These are phyloP conservation scores for Leptinotarsa tumamoca DNA, from an alignment of 2,888 invertebrate genomes.

Conservation along the genomic window DNA sequence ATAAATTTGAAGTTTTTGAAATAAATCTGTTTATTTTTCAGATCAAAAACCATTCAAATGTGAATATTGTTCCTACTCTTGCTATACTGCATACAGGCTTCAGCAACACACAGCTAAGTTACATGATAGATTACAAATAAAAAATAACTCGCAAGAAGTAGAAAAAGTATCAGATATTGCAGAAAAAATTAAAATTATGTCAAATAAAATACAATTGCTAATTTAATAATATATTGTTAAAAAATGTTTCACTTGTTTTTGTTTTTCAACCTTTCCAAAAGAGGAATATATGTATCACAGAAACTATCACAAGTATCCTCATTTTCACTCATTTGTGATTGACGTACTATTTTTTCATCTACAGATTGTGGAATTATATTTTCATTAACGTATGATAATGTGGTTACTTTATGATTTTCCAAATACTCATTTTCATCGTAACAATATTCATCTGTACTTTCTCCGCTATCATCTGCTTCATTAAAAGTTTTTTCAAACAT, in stretches of 20 bases:
- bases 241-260: slow-evolving; percentile 26
- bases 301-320: slow-evolving; percentile 49
- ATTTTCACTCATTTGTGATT: not conserved
- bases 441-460: slow-evolving; percentile 44
- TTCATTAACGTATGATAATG: slow-evolving; percentile 8
- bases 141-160: not conserved
- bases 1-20: too few relatives aligned
- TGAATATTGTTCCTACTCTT: slow-evolving; percentile 56
- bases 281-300: slow-evolving; percentile 52
- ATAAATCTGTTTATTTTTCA: not conserved
- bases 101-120: slow-evolving; percentile 57
- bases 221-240: not conserved
- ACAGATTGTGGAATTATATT: not conserved
- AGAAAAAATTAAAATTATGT: not conserved
- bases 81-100: slow-evolving; percentile 56
- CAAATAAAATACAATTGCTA: not conserved
- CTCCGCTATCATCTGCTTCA: slow-evolving; percentile 45
- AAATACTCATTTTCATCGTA: slow-evolving; percentile 35
- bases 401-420: slow-evolving; percentile 15
- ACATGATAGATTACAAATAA: slow-evolving; percentile 36
- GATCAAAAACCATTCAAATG: slow-evolving; percentile 54
- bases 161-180: not conserved
- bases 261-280: slow-evolving; percentile 54
- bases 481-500: slow-evolving; percentile 73
- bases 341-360: not conserved